These are phyloP conservation scores for Octopus sinensis DNA, from an alignment of 1,140 invertebrate genomes.

Conservation along the genomic window DNA sequence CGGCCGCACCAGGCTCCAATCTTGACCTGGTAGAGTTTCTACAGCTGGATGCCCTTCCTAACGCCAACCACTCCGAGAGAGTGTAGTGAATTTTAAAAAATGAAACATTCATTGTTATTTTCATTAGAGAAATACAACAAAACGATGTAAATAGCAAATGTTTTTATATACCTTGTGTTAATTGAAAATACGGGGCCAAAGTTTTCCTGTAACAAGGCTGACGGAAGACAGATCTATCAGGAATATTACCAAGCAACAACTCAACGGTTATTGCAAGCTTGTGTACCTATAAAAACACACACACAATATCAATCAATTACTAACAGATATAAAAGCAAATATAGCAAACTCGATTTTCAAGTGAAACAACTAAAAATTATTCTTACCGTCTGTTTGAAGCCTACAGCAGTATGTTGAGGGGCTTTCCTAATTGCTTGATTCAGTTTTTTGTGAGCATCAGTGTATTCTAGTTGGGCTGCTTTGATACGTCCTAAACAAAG, in stretches of 20 bases:
- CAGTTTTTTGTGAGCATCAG: constrained; percentile 91
- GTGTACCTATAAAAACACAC: constrained; percentile 65
- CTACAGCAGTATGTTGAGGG: constrained; percentile 92
- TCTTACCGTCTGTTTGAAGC: constrained; percentile 91
- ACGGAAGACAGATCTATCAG: constrained; percentile 73
- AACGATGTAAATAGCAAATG: too few species aligned
- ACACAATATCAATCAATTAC: background rate
- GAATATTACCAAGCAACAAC: constrained; percentile 93
- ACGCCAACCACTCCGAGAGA: too few species aligned
- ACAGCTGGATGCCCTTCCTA: too few species aligned
- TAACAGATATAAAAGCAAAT: background rate
- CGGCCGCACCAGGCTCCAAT: too few species aligned
- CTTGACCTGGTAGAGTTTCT: too few species aligned
- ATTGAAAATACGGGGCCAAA: constrained; percentile 91
- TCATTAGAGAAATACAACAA: too few species aligned
- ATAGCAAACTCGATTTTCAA: background rate
- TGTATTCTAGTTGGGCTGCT: constrained; percentile 93
- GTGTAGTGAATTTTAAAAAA: too few species aligned
- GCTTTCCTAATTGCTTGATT: constrained; percentile 91
- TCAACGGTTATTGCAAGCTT: constrained; percentile 95
- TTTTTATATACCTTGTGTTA: constrained; percentile 73
- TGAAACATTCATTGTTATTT: too few species aligned
- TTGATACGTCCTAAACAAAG: constrained; percentile 80
- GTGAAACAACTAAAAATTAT: background rate
- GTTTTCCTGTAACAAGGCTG: constrained; percentile 82